Percentiles rank a stretch among this genome's conserved stretches.
These are phyloP conservation scores for Lasiommata megera DNA, from an alignment of 2,888 invertebrate species.

Conservation along the genomic window DNA sequence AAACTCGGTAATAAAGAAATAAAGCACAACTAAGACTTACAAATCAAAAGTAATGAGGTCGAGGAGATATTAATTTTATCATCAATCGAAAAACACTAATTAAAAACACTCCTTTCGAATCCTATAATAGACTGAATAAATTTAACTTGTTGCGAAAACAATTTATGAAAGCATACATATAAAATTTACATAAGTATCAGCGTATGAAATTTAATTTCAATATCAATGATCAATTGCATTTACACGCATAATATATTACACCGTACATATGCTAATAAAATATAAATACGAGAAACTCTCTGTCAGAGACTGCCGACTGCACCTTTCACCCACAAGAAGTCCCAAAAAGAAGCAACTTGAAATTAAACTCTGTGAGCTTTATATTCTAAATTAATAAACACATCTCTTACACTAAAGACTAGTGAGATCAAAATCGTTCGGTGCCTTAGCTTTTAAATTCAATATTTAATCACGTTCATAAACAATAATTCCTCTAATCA, in stretches of 20 bases:
- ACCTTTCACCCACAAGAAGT: too few relatives aligned
- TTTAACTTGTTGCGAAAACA: not conserved
- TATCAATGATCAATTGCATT: not conserved
- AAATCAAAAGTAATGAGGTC: not conserved
- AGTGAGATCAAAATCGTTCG: not conserved
- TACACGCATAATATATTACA: not conserved
- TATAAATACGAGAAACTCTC: too few relatives aligned
- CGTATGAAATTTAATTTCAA: not conserved
- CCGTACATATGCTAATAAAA: not conserved
- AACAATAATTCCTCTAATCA: not conserved
- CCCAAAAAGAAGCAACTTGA: too few relatives aligned
- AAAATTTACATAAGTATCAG: not conserved
- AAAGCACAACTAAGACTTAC: too few relatives aligned
- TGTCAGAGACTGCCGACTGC: too few relatives aligned
- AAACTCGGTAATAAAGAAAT: too few relatives aligned
- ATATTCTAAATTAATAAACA: too few relatives aligned
- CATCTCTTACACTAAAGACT: not conserved
- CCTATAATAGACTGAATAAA: not conserved
- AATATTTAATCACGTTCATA: conserved; percentile 3
- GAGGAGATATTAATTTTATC: not conserved
- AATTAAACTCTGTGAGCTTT: not conserved
- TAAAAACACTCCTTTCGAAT: not conserved
- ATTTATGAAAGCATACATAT: not conserved
- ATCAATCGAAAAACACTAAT: not conserved
- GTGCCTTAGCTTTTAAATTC: not conserved